Evolutionary conservation across 2,797 vertebrate species (phyloP).

Genomic region (Anguilla pacifica): DNA sequence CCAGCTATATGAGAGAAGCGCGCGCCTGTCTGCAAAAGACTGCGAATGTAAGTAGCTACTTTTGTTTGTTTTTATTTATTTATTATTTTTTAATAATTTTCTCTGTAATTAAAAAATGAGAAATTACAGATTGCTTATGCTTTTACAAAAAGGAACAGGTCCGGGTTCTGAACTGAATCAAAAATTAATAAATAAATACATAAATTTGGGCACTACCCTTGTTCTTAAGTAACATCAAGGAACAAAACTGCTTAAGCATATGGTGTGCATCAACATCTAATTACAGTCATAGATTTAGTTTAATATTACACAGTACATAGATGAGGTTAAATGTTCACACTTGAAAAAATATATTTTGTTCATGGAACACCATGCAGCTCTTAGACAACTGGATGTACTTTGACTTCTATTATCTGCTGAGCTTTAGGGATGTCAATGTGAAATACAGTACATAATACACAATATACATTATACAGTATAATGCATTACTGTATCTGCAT

Average conservation of each 20-base stretch:
- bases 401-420: background rate
- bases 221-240: background rate
- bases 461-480: background rate
- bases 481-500: background rate
- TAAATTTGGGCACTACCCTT: background rate
- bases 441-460: background rate
- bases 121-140: background rate
- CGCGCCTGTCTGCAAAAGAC: background rate
- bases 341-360: background rate
- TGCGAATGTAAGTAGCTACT: background rate
- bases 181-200: background rate
- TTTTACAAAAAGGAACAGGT: background rate
- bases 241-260: background rate
- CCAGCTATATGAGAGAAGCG: background rate
- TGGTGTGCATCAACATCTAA: background rate
- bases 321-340: background rate
- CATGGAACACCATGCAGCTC: background rate
- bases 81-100: background rate
- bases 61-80: background rate
- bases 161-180: background rate
- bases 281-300: background rate
- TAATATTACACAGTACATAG: background rate
- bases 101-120: background rate
- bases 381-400: background rate
- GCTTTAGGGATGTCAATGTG: background rate